phyloP scores from a whole-genome alignment of 2,888 invertebrate species.

The Perizoma affinitatum region DNA sequence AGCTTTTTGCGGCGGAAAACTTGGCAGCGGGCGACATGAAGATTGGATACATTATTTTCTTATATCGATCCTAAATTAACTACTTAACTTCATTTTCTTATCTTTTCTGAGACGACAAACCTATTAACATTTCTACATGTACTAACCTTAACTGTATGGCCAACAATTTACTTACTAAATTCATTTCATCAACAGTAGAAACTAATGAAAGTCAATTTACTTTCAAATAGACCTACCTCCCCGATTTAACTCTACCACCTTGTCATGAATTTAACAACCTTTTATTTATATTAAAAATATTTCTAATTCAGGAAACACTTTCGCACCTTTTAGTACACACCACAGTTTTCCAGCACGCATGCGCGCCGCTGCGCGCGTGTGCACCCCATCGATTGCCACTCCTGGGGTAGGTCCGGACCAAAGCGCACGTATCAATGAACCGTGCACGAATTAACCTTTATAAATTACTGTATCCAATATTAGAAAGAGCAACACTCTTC shows the following conservation, averaged over 20 bases:
- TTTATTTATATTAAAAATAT: background rate
- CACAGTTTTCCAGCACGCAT: slow-evolving; percentile 43
- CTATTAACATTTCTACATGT: too few species aligned
- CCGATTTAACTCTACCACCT: too few species aligned
- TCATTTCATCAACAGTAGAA: too few species aligned
- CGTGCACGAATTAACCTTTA: slow-evolving; percentile 42
- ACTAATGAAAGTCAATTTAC: too few species aligned
- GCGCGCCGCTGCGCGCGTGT: slow-evolving; percentile 67
- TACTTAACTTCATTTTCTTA: too few species aligned
- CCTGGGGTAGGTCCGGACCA: slow-evolving; percentile 73
- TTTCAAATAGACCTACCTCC: too few species aligned
- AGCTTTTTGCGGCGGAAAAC: slow-evolving; percentile 38
- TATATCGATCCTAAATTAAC: too few species aligned
- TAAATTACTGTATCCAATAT: slow-evolving; percentile 2
- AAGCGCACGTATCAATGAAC: slow-evolving; percentile 61
- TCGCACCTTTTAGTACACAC: slow-evolving; percentile 7
- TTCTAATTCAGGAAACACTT: slow-evolving; percentile 5
- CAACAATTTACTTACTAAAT: too few species aligned
- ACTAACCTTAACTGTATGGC: too few species aligned
- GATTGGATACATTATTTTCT: too few species aligned
- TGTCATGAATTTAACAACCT: too few species aligned
- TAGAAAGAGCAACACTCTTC: background rate
- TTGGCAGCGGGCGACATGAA: slow-evolving; percentile 25
- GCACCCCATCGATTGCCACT: slow-evolving; percentile 70
- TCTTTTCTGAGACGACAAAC: too few species aligned